phyloP scores from a whole-genome alignment of 2,113 vertebrate species.

The Collichthys lucidus region DNA sequence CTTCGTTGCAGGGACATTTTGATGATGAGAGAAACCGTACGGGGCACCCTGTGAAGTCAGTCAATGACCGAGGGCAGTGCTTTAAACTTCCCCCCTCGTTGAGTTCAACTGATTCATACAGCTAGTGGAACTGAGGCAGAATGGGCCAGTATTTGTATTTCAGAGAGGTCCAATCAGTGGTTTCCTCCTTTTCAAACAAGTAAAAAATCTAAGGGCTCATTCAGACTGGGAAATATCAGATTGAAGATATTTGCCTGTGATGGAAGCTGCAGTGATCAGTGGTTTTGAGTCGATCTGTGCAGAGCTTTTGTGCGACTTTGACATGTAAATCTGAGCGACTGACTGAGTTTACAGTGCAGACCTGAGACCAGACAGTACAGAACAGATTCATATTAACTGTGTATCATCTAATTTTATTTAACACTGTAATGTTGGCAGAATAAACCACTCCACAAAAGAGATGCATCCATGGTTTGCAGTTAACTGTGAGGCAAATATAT shows the following conservation, averaged over 20 bases:
- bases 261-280: background rate
- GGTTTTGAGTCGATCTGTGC: background rate
- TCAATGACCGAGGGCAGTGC: conserved; percentile 40
- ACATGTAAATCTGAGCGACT: background rate
- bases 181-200: conserved; percentile 44
- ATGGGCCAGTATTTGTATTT: conserved; percentile 18
- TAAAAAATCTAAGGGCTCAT: background rate
- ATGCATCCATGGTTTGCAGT: background rate
- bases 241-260: background rate
- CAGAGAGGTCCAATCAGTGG: background rate
- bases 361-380: background rate
- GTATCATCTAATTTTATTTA: too few species aligned
- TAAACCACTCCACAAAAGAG: too few species aligned
- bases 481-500: too few species aligned
- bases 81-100: conserved; percentile 32
- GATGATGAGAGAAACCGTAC: conserved; percentile 59
- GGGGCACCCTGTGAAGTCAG: conserved; percentile 31
- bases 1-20: conserved; percentile 45
- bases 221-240: background rate
- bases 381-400: too few species aligned
- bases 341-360: background rate
- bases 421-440: too few species aligned
- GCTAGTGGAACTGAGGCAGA: background rate
- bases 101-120: conserved; percentile 34
- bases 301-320: background rate